Evolutionary conservation across 2,797 vertebrate genomes (phyloP), one percentile per base, ranked within the genome.

Genomic region (Acestrorhynchus altus): DNA sequence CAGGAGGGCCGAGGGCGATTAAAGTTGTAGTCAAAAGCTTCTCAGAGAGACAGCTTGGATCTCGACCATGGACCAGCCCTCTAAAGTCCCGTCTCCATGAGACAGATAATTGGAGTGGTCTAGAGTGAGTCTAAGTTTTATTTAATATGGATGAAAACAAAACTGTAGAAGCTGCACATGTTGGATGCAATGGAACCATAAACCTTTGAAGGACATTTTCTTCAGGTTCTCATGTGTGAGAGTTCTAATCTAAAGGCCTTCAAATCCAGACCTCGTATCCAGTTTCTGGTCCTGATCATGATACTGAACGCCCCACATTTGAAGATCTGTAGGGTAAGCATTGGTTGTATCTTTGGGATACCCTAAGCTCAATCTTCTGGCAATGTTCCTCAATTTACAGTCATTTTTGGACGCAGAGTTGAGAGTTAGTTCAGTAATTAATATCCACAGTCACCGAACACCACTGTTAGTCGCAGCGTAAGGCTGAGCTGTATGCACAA

Each of bases 1-100:
- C 85, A 79, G 86, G 86, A 82, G 83, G 72, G 80, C 91, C 86
- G 82, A 88, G 83, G 84, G 81, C 86, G 91, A 91, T 92, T 92
- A 92, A 92, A 90, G 85, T 87, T 85, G 7, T 15, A 39, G 31
- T 4, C 28, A 1, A 61, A 39, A 61, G 39, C 61, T 75, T 73
- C 76, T 88, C 76, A 68, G 81, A 83, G 72, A 64, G 40, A 52
- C 16, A 54, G 46, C 59, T 69, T 65, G 18, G 51, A 64, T 74
- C 57, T 57, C 74, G 20, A 28, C 57, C 26, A 44, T 26, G n/a
- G 24, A 61, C 67, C 74, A 42, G 68, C 66, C 74, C 24, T 40
- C 28, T 12, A 42, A n/a, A 35, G 10, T 26, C 46, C 10, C 35
- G 13, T 51, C 66, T 39, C 66, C 28, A 35, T 11, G 18, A 77